A percentile compares a stretch with the other conserved stretches of the same genome.
Conservation (phyloP, 2,797 vertebrate genomes). For the Labeo calbasu region DNA sequence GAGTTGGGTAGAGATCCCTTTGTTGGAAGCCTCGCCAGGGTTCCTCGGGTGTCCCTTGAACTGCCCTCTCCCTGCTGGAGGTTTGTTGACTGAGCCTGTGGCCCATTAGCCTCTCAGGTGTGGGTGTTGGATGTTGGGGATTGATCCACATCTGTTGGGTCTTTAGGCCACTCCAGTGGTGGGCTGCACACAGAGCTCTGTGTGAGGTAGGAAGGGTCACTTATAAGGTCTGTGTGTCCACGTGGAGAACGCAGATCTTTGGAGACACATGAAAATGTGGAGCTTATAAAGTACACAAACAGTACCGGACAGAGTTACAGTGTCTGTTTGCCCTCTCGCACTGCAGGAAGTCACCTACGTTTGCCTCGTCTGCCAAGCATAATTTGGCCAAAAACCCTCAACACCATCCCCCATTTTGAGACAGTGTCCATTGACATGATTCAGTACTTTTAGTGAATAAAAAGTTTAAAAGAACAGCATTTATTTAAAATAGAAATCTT, state of each 20-base stretch:
- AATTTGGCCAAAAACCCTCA: neutral
- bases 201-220: slow-evolving; percentile 15
- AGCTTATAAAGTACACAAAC: slow-evolving; percentile 22
- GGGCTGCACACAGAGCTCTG: slow-evolving; percentile 24
- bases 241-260: slow-evolving; percentile 50
- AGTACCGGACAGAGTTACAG: neutral
- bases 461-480: too few species aligned
- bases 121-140: slow-evolving; percentile 36
- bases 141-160: slow-evolving; percentile 47
- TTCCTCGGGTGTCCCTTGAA: slow-evolving; percentile 4
- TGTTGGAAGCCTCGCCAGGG: slow-evolving; percentile 28
- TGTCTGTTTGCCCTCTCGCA: neutral
- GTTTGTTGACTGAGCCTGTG: slow-evolving; percentile 59
- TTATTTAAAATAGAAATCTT: too few species aligned
- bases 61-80: slow-evolving; percentile 43
- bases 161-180: slow-evolving; percentile 19
- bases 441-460: too few species aligned
- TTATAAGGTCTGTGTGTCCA: slow-evolving; percentile 39
- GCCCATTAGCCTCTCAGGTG: slow-evolving; percentile 57
- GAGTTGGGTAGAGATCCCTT: slow-evolving; percentile 43
- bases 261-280: slow-evolving; percentile 8
- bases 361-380: neutral
- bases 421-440: neutral
- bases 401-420: neutral
- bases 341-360: slow-evolving; percentile 7